Conservation (phyloP, 2,113 vertebrate species). For the Prochilodus magdalenae region DNA sequence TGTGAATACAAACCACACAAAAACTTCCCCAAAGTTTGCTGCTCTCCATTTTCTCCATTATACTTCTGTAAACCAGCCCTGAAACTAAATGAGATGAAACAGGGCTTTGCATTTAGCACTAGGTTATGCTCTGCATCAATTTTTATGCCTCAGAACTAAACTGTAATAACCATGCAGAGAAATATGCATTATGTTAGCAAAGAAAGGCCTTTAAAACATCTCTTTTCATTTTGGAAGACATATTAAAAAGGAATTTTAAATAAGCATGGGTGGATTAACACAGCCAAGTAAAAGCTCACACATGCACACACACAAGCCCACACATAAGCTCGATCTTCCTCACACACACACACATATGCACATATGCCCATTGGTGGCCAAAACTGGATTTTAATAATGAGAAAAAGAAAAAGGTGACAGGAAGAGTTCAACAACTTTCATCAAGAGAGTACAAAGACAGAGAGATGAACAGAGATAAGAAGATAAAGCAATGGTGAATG, state of each 20-base stretch:
- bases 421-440: constrained; percentile 8
- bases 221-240: not conserved
- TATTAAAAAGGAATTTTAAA: constrained; percentile 1
- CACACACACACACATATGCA: not conserved
- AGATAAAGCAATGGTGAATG: not conserved
- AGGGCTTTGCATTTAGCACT: constrained; percentile 14
- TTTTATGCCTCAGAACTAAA: not conserved
- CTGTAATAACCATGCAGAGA: not conserved
- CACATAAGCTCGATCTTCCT: not conserved
- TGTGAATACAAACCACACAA: not conserved
- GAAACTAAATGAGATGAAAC: not conserved
- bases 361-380: not conserved
- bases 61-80: not conserved
- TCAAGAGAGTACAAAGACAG: not conserved
- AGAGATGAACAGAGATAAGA: not conserved
- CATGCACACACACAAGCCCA: not conserved
- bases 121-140: constrained; percentile 1
- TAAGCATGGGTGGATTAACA: constrained; percentile 4
- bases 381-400: not conserved
- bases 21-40: too few relatives aligned
- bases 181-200: not conserved
- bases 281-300: not conserved
- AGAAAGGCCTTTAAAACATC: not conserved
- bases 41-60: too few relatives aligned
- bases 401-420: not conserved